Base-by-base conservation (phyloP, 2,113 vertebrate genomes). In the Eublepharis macularius region DNA sequence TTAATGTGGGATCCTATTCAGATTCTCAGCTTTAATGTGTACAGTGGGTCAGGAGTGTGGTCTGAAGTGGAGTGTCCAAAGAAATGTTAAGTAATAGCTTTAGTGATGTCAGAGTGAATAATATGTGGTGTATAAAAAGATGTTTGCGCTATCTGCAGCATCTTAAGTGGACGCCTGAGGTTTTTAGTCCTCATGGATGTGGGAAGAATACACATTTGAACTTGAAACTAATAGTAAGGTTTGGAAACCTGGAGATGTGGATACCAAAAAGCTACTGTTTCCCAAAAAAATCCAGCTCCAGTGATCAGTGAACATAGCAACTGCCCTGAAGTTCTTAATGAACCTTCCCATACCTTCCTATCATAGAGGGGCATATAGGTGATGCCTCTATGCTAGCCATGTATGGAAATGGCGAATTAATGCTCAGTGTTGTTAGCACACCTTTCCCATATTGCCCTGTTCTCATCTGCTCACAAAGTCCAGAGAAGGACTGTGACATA, bases 11-110 rank as follows among this genome's bases (percentile, higher is more conserved):
- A 45, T 68, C 41, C 74, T 77, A 63, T 17, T 29, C 45, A 11
- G 24, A 24, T 45, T 66, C 65, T 39, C 86, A 70, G 78, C 87
- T 34, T 41, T 54, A 60, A 84, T 66, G 24, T 73, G 6, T 60
- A 32, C 13, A 41, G n/a, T 81, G n/a, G 6, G 36, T 41, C 34
- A 54, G 29, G 57, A 41, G 51, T 41, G 17, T n/a, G 26, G 69
- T 41, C 57, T 81, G 79, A 76, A 76, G 21, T 60, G 60, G 80
- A 36, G 87, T 86, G 85, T 14, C 66, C 17, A 13, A 14, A 49
- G 45, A 49, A 80, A 51, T 19, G 0, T 0, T 34, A 17, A 21
- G 72, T 84, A 65, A 57, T 88, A 45, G 79, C 4, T 74, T 43
- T 54, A 72, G 1, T 70, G 21, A 17, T 34, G 32, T 16, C 12